Base-by-base conservation (phyloP, 2,113 vertebrate genomes). In the Daboia siamensis region DNA sequence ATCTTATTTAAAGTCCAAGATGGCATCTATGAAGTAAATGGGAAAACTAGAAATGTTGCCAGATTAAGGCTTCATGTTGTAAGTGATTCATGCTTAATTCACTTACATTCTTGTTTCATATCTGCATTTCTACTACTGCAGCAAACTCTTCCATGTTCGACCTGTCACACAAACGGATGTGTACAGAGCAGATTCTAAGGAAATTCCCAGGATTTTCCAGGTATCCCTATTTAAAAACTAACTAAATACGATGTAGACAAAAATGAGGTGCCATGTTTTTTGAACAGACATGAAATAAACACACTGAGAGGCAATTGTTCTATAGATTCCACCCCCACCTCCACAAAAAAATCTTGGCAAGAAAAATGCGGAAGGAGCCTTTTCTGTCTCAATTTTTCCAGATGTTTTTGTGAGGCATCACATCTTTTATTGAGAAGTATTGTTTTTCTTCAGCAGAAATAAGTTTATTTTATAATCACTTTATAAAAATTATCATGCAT, bases 201-300 rank as follows among this genome's bases (percentile, higher is more conserved):
- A 99, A 96, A 99, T 99, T 96, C 99, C 99, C 55, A 98, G 99
- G 97, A 99, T 99, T 98, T 99, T 99, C 95, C 99, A 99, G 99
- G 99, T 99, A 97, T 91, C 91, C 23, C 55, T 91, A 64, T 55
- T 8, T 1, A 55, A 69, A 51, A 61, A 26, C 33, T 44, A 80
- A 80, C 33, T 17, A 80, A 21, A 80, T 44, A 23, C 3, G 21
- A 80, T 44, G 7, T 44, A 80, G 90, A 15, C 92, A 91, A 26
- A 9, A 29, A 29, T 54, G 13, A 13, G 74, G 64, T 46, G 33
- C n/a, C 90, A 86, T 57, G 90, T 56, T 1, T 48, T 21, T 80
- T 80, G 39, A 33, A 80, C 7, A 39, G 44, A 80, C 7, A 1
- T 44, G 74, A 80, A 80, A 44, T 44, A 80, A 80, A 44, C 17